A percentile compares a stretch with the other conserved stretches of the same genome.
These are phyloP conservation scores for Sussaba pulchella DNA, from an alignment of 2,888 invertebrate species.

Conservation along the genomic window DNA sequence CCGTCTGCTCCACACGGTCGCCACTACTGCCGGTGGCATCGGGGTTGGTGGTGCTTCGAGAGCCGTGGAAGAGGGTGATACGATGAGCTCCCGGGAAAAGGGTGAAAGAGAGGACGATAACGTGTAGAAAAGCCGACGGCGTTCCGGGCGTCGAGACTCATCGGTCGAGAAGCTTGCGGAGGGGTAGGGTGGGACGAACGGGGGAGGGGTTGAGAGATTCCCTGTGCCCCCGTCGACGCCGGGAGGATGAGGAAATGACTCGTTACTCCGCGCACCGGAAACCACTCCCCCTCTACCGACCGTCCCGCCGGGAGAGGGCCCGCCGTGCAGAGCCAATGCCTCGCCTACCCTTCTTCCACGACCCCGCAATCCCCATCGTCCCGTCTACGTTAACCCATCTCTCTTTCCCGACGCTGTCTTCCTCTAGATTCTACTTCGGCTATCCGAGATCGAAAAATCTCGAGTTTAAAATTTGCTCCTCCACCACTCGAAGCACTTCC, in stretches of 20 bases:
- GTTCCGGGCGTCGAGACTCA: slow-evolving; percentile 26
- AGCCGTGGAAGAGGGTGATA: slow-evolving; percentile 57
- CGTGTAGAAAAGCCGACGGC: slow-evolving; percentile 22
- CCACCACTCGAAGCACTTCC: slow-evolving; percentile 34
- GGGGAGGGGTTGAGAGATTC: slow-evolving; percentile 17
- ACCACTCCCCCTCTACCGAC: slow-evolving; percentile 71
- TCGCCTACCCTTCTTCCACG: slow-evolving; percentile 7
- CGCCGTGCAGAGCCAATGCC: slow-evolving; percentile 1
- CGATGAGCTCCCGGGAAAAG: slow-evolving; percentile 19
- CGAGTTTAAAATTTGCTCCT: slow-evolving; percentile 40
- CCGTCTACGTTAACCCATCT: not conserved
- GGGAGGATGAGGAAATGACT: slow-evolving; percentile 78
- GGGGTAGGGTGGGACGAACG: too few species aligned
- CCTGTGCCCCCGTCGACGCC: slow-evolving; percentile 15
- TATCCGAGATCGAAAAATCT: slow-evolving; percentile 63
- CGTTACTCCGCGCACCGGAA: slow-evolving; percentile 81
- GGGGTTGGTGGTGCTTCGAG: slow-evolving; percentile 5
- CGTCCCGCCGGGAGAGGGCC: slow-evolving; percentile 27
- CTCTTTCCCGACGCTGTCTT: not conserved
- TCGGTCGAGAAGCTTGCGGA: slow-evolving; percentile 15
- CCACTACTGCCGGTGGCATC: slow-evolving; percentile 3
- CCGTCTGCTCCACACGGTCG: slow-evolving; percentile 2
- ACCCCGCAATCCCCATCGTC: not conserved
- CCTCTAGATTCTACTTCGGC: slow-evolving; percentile 37
- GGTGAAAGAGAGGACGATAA: slow-evolving; percentile 21